Evolutionary conservation across 2,797 vertebrate species (phyloP).

Genomic region (Manis pentadactyla): DNA sequence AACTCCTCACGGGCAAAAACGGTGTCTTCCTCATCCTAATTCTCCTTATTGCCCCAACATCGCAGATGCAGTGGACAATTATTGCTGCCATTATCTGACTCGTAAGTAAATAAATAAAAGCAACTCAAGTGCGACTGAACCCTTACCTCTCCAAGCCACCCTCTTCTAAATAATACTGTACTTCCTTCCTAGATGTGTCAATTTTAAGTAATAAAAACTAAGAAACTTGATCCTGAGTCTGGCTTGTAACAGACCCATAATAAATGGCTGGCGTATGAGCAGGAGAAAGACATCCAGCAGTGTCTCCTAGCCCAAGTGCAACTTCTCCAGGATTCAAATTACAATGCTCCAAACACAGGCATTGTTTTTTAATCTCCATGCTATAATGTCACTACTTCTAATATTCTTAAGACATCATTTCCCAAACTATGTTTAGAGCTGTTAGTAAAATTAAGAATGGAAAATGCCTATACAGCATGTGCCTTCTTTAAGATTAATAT

Average conservation of each 20-base stretch:
- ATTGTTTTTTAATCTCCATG: neutral
- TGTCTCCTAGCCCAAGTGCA: neutral
- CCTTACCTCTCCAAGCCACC: neutral
- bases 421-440: neutral
- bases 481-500: conserved; percentile 6
- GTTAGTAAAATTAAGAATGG: neutral
- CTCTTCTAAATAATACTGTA: neutral
- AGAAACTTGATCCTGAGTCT: neutral
- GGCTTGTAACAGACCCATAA: neutral
- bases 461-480: neutral
- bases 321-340: conserved; percentile 1
- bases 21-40: neutral
- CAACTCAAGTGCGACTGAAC: neutral
- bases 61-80: neutral
- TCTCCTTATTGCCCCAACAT: neutral
- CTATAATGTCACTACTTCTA: conserved; percentile 1
- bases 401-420: neutral
- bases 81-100: neutral
- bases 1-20: neutral
- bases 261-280: neutral
- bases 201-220: neutral
- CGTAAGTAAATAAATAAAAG: neutral
- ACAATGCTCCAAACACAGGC: neutral
- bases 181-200: neutral
- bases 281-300: neutral